These are phyloP conservation scores for Spodoptera picta DNA, from an alignment of 2,888 invertebrate species.

Conservation along the genomic window DNA sequence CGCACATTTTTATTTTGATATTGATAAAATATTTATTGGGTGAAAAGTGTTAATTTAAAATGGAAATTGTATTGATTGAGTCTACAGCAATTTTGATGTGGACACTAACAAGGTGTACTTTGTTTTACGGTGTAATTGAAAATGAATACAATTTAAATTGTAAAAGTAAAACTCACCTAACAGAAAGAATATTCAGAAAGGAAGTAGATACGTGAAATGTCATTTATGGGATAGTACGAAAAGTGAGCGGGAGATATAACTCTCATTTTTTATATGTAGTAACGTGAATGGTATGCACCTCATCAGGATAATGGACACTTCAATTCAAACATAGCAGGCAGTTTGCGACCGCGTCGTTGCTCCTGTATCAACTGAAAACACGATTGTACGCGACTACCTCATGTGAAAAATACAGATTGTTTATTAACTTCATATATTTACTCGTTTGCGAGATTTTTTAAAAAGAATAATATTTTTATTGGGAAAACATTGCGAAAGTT, in stretches of 20 bases:
- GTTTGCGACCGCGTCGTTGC: slow-evolving; percentile 64
- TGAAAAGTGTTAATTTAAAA: slow-evolving; percentile 32
- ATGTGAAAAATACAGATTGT: slow-evolving; percentile 45
- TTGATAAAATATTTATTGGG: slow-evolving; percentile 8
- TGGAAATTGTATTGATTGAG: slow-evolving; percentile 31
- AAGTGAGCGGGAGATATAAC: slow-evolving; percentile 28
- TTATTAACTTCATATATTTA: slow-evolving; percentile 44
- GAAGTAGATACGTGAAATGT: slow-evolving; percentile 16
- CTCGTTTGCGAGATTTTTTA: slow-evolving; percentile 26
- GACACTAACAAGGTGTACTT: slow-evolving; percentile 11
- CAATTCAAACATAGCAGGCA: slow-evolving; percentile 69
- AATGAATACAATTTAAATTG: not conserved
- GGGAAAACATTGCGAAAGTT: slow-evolving; percentile 18
- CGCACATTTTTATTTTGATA: slow-evolving; percentile 11
- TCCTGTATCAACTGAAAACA: slow-evolving; percentile 52
- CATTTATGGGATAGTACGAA: slow-evolving; percentile 19
- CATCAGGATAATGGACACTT: slow-evolving; percentile 80
- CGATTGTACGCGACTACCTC: slow-evolving; percentile 47
- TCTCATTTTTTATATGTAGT: slow-evolving; percentile 62
- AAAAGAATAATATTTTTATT: slow-evolving; percentile 32
- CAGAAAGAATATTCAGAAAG: too few species aligned
- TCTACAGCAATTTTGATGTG: slow-evolving; percentile 7
- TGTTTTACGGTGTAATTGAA: not conserved
- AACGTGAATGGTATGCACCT: slow-evolving; percentile 66
- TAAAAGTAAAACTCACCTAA: too few species aligned